A percentile compares a stretch with the other conserved stretches of the same genome.
These are phyloP conservation scores for Nasonia oneida DNA, from an alignment of 2,888 invertebrate species.

Conservation along the genomic window DNA sequence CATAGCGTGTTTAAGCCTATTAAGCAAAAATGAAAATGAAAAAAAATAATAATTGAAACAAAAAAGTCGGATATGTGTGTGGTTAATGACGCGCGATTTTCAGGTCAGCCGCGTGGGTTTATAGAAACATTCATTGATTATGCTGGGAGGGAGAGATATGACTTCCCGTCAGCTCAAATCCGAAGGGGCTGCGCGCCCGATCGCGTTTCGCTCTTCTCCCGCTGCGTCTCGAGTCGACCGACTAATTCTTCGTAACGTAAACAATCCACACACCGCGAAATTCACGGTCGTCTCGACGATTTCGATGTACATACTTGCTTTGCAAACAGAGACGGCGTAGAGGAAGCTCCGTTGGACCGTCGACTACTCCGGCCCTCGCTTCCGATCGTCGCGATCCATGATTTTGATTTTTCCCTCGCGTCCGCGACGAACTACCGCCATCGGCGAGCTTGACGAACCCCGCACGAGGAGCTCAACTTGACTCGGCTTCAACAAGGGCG, in stretches of 20 bases:
- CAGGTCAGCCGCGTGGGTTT: conserved; percentile 68
- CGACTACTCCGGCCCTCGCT: conserved; percentile 68
- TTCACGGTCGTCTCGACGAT: neutral
- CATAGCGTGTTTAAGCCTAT: conserved; percentile 76
- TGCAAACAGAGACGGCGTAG: conserved; percentile 26
- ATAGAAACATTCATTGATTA: conserved; percentile 36
- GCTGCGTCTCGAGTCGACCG: neutral
- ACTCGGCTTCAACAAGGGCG: conserved; percentile 17
- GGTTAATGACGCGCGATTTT: conserved; percentile 72
- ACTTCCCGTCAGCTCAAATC: conserved; percentile 62
- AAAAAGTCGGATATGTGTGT: conserved; percentile 55
- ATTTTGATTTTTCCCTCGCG: conserved; percentile 25
- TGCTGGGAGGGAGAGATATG: neutral
- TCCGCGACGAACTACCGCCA: neutral
- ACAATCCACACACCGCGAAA: neutral
- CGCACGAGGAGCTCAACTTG: conserved; percentile 37
- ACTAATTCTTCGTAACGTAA: neutral
- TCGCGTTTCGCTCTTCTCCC: conserved; percentile 14
- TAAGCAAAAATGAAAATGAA: conserved; percentile 64
- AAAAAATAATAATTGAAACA: conserved; percentile 57
- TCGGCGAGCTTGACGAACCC: neutral
- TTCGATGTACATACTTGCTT: conserved; percentile 5
- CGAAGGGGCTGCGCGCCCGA: conserved; percentile 62
- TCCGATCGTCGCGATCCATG: neutral
- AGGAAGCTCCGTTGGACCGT: conserved; percentile 55